These are phyloP conservation scores for Panzeria rudis DNA, from an alignment of 2,888 invertebrate genomes.

Conservation along the genomic window DNA sequence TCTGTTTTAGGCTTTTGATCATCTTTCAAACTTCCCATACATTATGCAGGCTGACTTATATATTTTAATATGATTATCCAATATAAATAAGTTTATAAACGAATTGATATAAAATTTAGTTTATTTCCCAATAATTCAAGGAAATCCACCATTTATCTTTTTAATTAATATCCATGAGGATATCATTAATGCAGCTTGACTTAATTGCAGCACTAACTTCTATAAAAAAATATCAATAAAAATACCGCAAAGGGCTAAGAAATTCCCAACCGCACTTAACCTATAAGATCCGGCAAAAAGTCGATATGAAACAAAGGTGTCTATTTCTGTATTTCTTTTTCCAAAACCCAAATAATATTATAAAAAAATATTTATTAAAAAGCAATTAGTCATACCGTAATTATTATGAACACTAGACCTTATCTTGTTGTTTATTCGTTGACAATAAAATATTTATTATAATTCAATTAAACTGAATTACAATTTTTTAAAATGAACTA, in stretches of 20 bases:
- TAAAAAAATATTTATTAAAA: slow-evolving; percentile 2
- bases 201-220: slow-evolving; percentile 11
- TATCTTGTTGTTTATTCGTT: slow-evolving; percentile 8
- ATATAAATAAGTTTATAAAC: too few relatives aligned
- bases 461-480: slow-evolving; percentile 49
- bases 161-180: background rate
- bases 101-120: background rate
- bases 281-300: slow-evolving; percentile 45
- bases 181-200: slow-evolving; percentile 1
- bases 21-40: too few relatives aligned
- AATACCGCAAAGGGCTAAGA: slow-evolving; percentile 27
- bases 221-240: background rate
- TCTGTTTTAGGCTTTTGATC: too few relatives aligned
- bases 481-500: slow-evolving; percentile 29
- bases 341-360: slow-evolving; percentile 8
- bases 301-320: slow-evolving; percentile 9
- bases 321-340: background rate
- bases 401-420: slow-evolving; percentile 42
- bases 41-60: too few relatives aligned
- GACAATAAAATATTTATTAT: background rate
- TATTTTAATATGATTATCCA: too few relatives aligned
- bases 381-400: background rate
- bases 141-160: background rate
- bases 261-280: slow-evolving; percentile 22
- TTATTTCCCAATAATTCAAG: background rate